These are phyloP conservation scores for Spodoptera litura DNA, from an alignment of 1,140 invertebrate species.

Conservation along the genomic window DNA sequence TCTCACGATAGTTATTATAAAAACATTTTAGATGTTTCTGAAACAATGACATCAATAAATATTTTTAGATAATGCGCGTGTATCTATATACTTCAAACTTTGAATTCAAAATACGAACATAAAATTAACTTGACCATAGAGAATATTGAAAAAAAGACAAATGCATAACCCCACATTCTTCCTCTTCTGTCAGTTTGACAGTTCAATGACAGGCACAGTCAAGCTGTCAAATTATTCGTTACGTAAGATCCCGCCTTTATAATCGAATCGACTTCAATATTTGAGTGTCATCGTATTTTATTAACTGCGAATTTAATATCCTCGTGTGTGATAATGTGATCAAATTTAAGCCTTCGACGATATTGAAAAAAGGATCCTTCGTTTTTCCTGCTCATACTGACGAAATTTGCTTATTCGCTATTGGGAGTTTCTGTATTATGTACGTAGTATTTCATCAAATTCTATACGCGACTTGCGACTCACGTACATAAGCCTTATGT, in stretches of 20 bases:
- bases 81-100: no score
- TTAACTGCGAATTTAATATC: slow-evolving; percentile 35
- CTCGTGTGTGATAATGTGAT: slow-evolving; percentile 16
- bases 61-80: no score
- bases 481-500: no score
- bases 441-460: no score
- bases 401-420: background rate
- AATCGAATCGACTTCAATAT: slow-evolving; percentile 23
- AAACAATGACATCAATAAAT: no score
- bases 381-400: background rate
- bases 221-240: background rate
- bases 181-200: background rate
- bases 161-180: background rate
- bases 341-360: slow-evolving; percentile 29
- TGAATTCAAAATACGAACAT: no score
- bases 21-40: no score
- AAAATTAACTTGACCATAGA: no score
- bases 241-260: background rate
- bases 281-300: slow-evolving; percentile 37
- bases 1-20: no score
- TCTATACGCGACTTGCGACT: no score
- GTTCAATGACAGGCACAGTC: background rate
- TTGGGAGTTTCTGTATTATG: background rate
- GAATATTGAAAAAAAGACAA: background rate
- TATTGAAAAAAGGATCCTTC: slow-evolving; percentile 35